These are phyloP conservation scores for Atta texana DNA, from an alignment of 1,140 invertebrate genomes.

Conservation along the genomic window DNA sequence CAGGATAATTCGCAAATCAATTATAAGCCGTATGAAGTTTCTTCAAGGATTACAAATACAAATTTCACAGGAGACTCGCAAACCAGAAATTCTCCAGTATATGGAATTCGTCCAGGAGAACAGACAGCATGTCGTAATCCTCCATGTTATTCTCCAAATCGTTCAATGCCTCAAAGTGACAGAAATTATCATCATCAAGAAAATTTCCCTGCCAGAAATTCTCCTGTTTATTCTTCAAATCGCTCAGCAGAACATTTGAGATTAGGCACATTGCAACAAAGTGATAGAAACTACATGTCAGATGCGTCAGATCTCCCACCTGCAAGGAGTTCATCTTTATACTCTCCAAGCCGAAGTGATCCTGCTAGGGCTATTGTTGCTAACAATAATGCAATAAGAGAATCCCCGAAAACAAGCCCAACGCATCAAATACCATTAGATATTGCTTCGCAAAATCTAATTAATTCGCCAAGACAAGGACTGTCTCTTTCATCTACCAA, in stretches of 20 bases:
- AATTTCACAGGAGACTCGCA: slow-evolving; percentile 78
- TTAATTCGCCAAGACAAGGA: slow-evolving; percentile 71
- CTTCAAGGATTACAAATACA: slow-evolving; percentile 67
- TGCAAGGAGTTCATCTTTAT: slow-evolving; percentile 71
- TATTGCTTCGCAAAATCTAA: slow-evolving; percentile 60
- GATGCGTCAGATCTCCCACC: slow-evolving; percentile 73
- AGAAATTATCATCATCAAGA: slow-evolving; percentile 79
- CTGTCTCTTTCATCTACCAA: slow-evolving; percentile 60
- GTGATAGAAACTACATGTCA: slow-evolving; percentile 73
- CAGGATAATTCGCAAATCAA: slow-evolving; percentile 75
- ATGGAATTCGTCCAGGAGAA: slow-evolving; percentile 72
- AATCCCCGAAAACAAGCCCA: slow-evolving; percentile 77
- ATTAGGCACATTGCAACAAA: slow-evolving; percentile 71
- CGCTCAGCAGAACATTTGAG: slow-evolving; percentile 76
- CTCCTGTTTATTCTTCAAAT: slow-evolving; percentile 77
- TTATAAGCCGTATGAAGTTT: slow-evolving; percentile 80
- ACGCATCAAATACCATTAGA: slow-evolving; percentile 71
- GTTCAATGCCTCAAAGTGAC: slow-evolving; percentile 76
- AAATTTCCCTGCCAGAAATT: slow-evolving; percentile 75
- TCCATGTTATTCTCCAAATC: slow-evolving; percentile 79
- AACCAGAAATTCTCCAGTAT: slow-evolving; percentile 79
- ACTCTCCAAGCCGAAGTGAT: slow-evolving; percentile 68
- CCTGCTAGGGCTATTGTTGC: slow-evolving; percentile 56
- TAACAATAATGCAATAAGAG: slow-evolving; percentile 71
- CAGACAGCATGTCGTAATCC: slow-evolving; percentile 74